phyloP scores from a whole-genome alignment of 1,140 invertebrate species.

The Bombus soroeensis region DNA sequence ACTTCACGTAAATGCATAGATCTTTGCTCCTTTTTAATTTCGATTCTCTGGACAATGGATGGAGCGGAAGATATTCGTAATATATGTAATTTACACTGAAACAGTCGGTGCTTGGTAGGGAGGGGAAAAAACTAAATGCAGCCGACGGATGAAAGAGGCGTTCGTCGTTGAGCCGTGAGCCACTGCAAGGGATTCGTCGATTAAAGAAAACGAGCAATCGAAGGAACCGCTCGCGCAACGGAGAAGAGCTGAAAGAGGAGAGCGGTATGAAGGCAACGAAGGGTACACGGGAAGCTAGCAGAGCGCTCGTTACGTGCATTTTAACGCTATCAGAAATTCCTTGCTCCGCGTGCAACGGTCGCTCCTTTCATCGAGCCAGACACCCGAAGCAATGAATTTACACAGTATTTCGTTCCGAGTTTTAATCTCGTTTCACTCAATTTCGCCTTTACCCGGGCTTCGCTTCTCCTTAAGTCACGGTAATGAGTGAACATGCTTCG shows the following conservation, averaged over 20 bases:
- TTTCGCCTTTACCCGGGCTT: constrained; percentile 17
- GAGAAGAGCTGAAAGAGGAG: neutral
- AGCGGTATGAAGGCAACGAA: neutral
- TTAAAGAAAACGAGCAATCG: constrained; percentile 37
- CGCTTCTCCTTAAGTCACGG: constrained; percentile 42
- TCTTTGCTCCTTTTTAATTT: neutral
- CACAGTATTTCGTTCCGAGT: constrained; percentile 65
- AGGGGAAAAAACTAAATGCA: neutral
- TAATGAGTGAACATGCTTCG: constrained; percentile 46
- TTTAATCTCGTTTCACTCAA: constrained; percentile 64
- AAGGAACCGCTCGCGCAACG: neutral
- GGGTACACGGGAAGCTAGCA: constrained; percentile 17
- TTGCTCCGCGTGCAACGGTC: constrained; percentile 3
- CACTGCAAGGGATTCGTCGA: constrained; percentile 1
- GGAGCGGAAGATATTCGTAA: neutral
- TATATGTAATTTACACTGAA: neutral
- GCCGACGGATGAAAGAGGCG: neutral
- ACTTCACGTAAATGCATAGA: no score
- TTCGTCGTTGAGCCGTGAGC: neutral
- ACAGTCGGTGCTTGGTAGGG: neutral
- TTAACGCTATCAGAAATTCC: constrained; percentile 59
- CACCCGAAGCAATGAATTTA: constrained; percentile 65
- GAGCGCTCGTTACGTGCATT: constrained; percentile 60
- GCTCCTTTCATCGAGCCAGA: constrained; percentile 57
- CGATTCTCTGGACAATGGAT: neutral